A percentile compares a stretch with the other conserved stretches of the same genome.
Conservation (phyloP, 2,113 vertebrate genomes). For the Burhinus bistriatus region DNA sequence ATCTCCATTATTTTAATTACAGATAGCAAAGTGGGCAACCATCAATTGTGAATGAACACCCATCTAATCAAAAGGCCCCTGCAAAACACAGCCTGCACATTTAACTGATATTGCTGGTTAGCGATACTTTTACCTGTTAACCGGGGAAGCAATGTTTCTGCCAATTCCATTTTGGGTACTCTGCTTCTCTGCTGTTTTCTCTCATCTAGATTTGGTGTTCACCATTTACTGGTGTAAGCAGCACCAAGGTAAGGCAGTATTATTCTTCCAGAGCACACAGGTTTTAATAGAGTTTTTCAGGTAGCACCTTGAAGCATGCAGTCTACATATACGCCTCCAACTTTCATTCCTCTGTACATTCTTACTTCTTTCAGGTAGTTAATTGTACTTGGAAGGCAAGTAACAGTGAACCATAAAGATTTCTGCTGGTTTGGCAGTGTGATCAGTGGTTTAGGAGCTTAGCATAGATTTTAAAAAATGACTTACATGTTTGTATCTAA, state of each 20-base stretch:
- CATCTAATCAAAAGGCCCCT: not conserved
- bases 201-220: not conserved
- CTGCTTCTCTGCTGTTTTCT: not conserved
- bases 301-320: not conserved
- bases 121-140: not conserved
- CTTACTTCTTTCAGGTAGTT: not conserved
- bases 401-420: not conserved
- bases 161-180: not conserved
- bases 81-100: not conserved
- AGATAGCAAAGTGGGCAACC: not conserved
- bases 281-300: not conserved
- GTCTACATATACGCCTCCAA: not conserved
- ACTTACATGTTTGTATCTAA: fast-evolving
- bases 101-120: not conserved
- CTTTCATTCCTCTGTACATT: not conserved
- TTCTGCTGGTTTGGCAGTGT: not conserved
- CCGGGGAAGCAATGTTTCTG: not conserved
- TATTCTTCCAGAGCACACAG: not conserved
- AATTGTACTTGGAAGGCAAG: not conserved
- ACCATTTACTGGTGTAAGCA: not conserved
- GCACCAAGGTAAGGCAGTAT: not conserved
- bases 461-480: not conserved
- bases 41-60: not conserved
- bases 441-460: not conserved
- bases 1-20: not conserved